phyloP scores from a whole-genome alignment of 2,113 vertebrate species.

The Columbina picui region DNA sequence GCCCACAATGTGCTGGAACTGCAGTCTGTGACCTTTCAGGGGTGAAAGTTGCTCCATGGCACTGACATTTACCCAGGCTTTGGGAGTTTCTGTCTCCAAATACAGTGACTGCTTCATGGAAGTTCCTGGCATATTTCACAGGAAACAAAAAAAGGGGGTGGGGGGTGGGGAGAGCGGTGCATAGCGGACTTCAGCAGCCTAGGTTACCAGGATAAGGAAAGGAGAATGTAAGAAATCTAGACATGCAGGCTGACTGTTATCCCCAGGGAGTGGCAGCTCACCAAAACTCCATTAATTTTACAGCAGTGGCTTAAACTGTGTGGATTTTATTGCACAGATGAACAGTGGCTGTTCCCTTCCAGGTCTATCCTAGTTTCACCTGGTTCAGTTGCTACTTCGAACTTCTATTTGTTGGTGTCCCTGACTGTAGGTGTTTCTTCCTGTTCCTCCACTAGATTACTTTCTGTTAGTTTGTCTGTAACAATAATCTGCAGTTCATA shows the following conservation, averaged over 20 bases:
- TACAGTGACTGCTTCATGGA: constrained; percentile 11
- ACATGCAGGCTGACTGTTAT: neutral
- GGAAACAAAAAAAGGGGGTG: neutral
- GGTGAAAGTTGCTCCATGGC: neutral
- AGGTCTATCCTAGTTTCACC: neutral
- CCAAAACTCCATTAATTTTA: constrained; percentile 38
- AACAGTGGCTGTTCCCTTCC: neutral
- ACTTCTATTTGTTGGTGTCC: neutral
- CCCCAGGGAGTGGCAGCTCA: neutral
- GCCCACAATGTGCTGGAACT: neutral
- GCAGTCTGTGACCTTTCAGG: constrained; percentile 38
- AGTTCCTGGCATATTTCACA: neutral
- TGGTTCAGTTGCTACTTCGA: neutral
- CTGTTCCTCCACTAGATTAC: neutral
- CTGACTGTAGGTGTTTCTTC: neutral
- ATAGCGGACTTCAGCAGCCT: neutral
- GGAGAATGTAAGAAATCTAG: neutral
- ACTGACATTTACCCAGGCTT: constrained; percentile 62
- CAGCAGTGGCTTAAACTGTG: neutral
- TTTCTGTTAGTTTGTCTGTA: constrained; percentile 18
- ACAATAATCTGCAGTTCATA: constrained; percentile 28
- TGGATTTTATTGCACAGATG: constrained; percentile 12
- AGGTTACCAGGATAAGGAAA: neutral
- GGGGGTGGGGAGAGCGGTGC: neutral
- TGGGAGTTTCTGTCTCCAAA: constrained; percentile 31